Conservation (phyloP, 1,140 invertebrate genomes). For the Aphidius ervi region DNA sequence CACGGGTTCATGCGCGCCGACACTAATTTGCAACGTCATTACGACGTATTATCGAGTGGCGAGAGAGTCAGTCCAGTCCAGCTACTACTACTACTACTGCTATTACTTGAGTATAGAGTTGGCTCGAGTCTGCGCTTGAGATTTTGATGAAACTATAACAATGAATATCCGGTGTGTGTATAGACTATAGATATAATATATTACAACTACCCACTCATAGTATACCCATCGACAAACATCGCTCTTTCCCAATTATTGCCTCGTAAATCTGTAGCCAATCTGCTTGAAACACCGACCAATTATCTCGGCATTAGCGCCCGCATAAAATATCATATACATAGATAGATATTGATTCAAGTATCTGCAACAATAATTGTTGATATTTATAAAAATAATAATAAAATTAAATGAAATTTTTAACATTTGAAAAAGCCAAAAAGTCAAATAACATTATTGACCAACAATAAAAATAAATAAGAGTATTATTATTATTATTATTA, state of each 20-base stretch:
- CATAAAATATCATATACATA: too few species aligned
- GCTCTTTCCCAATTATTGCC: constrained; percentile 37
- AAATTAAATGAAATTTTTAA: constrained; percentile 9
- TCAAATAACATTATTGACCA: constrained; percentile 5
- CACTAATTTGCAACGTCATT: constrained; percentile 31
- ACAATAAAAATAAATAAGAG: too few species aligned
- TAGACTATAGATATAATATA: too few species aligned
- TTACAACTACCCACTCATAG: neutral
- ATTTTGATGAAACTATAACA: neutral
- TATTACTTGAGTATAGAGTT: neutral
- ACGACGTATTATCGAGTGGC: constrained; percentile 28
- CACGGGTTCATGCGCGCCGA: constrained; percentile 27
- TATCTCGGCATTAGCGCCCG: constrained; percentile 31
- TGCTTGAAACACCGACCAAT: constrained; percentile 32
- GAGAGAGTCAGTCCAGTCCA: neutral
- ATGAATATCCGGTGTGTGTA: neutral
- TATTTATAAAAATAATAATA: neutral
- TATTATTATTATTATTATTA: constrained; percentile 8
- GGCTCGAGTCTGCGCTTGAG: constrained; percentile 4
- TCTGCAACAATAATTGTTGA: too few species aligned
- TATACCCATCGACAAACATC: constrained; percentile 23
- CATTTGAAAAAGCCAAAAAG: neutral
- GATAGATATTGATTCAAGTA: too few species aligned
- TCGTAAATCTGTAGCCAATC: constrained; percentile 31
- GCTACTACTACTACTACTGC: constrained; percentile 1